These are phyloP conservation scores for Drosophila nr. perissopoda DNA, from an alignment of 2,888 invertebrate genomes.

Conservation along the genomic window DNA sequence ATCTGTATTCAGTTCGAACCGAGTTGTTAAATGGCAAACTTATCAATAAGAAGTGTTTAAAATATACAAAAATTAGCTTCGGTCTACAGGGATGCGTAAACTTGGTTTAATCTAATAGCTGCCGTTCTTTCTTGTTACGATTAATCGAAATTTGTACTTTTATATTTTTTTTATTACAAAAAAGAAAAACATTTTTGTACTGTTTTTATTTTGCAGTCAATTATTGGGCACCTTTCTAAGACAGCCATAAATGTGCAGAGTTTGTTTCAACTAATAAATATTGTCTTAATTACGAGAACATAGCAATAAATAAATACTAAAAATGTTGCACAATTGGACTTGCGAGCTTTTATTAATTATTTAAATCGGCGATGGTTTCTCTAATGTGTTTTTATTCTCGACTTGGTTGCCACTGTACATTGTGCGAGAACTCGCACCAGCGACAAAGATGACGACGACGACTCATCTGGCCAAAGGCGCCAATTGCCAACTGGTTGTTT, in stretches of 20 bases:
- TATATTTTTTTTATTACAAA: too few species aligned
- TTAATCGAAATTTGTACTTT: too few species aligned
- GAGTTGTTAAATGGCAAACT: background rate
- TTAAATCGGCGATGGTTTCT: background rate
- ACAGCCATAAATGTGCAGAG: background rate
- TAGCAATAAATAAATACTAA: background rate
- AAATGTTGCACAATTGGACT: background rate
- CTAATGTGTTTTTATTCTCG: background rate
- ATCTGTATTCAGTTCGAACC: background rate
- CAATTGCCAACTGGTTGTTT: constrained; percentile 44
- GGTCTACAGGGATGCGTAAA: too few species aligned
- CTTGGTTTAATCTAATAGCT: too few species aligned
- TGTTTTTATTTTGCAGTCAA: background rate
- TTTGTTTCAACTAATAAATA: background rate
- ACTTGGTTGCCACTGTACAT: constrained; percentile 42
- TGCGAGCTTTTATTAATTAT: background rate
- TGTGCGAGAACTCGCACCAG: constrained; percentile 68
- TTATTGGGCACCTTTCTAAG: background rate
- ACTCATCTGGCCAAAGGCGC: constrained; percentile 44
- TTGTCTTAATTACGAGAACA: background rate
- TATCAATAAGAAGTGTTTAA: background rate
- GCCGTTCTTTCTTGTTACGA: too few species aligned
- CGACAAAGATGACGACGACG: constrained; percentile 30
- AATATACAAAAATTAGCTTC: too few species aligned
- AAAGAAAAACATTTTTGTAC: background rate